phyloP scores from a whole-genome alignment of 2,113 vertebrate genomes.

The Herpailurus yagouaroundi region DNA sequence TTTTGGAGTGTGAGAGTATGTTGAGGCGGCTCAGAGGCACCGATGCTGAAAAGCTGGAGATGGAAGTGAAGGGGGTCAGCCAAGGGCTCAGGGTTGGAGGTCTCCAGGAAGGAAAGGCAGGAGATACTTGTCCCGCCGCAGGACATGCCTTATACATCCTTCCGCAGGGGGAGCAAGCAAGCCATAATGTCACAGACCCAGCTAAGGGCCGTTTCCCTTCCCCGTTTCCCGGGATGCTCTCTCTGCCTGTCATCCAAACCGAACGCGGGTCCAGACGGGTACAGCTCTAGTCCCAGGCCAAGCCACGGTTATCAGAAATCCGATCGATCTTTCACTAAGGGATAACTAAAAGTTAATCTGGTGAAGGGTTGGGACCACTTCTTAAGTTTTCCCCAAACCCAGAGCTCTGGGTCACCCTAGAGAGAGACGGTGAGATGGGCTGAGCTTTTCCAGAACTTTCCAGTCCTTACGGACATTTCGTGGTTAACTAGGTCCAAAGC shows the following conservation, averaged over 20 bases:
- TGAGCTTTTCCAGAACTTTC: neutral
- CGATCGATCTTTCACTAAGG: neutral
- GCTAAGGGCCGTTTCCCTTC: neutral
- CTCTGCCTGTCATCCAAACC: neutral
- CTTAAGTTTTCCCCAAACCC: neutral
- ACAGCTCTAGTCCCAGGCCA: too few relatives aligned
- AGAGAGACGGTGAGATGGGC: neutral
- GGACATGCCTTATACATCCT: neutral
- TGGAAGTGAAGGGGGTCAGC: neutral
- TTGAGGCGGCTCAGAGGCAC: rapidly evolving
- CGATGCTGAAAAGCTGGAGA: neutral
- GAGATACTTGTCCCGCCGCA: neutral
- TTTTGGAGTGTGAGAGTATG: neutral
- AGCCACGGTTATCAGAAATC: neutral
- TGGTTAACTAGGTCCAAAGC: neutral
- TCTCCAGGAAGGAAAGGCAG: neutral
- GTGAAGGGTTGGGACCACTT: neutral
- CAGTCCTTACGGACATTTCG: neutral
- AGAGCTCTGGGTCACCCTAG: neutral
- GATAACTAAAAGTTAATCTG: neutral
- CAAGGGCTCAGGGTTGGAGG: neutral
- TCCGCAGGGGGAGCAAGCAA: neutral
- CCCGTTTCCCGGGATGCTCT: neutral
- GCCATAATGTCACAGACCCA: neutral
- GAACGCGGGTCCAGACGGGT: neutral